phyloP scores from a whole-genome alignment of 2,797 vertebrate genomes.

The Oreortyx pictus region DNA sequence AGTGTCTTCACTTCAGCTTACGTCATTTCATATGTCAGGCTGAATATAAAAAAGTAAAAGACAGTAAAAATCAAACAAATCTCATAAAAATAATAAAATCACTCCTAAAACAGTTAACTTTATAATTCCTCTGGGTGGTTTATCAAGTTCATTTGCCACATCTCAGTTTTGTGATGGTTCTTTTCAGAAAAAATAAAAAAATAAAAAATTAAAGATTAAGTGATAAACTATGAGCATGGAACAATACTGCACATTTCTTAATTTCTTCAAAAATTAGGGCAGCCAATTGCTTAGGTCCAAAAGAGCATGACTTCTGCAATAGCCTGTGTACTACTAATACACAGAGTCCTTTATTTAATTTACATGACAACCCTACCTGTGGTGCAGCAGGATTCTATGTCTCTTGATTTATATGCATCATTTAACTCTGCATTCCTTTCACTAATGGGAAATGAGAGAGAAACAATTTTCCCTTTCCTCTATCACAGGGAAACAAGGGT shows the following conservation, averaged over 20 bases:
- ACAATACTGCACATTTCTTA: neutral
- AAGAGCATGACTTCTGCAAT: neutral
- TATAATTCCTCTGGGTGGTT: neutral
- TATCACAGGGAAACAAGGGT: too few relatives aligned
- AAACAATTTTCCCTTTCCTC: too few relatives aligned
- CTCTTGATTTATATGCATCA: neutral
- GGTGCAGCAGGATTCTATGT: neutral
- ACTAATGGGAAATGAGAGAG: neutral
- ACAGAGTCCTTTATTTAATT: neutral
- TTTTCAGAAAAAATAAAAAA: neutral
- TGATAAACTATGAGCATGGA: neutral
- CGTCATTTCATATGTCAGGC: neutral
- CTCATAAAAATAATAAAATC: neutral
- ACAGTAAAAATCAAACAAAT: neutral
- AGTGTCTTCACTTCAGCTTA: neutral
- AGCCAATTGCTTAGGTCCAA: neutral
- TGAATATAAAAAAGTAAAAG: neutral
- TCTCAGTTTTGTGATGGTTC: neutral
- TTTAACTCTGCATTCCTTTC: neutral
- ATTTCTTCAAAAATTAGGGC: neutral
- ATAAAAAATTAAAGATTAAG: neutral
- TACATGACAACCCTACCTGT: neutral
- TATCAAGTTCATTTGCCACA: neutral
- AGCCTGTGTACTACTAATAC: neutral
- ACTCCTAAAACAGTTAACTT: neutral